These are phyloP conservation scores for Lasioglossum zephyrum DNA, from an alignment of 2,888 invertebrate species.

Conservation along the genomic window DNA sequence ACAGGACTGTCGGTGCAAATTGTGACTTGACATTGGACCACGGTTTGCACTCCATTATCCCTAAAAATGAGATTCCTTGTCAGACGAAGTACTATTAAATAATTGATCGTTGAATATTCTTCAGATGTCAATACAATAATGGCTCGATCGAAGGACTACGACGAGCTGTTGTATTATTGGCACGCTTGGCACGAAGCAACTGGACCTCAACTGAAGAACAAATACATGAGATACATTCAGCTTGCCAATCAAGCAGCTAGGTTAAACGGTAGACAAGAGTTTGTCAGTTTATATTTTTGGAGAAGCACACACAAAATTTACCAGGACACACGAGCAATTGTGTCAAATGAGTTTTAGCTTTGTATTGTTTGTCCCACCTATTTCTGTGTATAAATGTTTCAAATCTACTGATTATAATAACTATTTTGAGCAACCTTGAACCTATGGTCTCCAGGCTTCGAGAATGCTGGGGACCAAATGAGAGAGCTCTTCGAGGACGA, in stretches of 20 bases:
- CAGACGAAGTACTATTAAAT: not conserved
- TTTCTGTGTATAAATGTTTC: not conserved
- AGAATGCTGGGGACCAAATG: slow-evolving; percentile 93
- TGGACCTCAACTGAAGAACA: slow-evolving; percentile 90
- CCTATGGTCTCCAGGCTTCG: slow-evolving; percentile 86
- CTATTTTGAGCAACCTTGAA: not conserved
- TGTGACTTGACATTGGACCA: slow-evolving; percentile 85
- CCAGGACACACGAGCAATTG: too few relatives aligned
- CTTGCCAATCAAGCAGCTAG: slow-evolving; percentile 92
- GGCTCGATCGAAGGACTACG: slow-evolving; percentile 90
- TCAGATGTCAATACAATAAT: slow-evolving; percentile 86
- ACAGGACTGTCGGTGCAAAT: slow-evolving; percentile 82
- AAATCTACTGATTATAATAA: not conserved
- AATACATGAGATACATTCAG: slow-evolving; percentile 92
- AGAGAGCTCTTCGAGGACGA: slow-evolving; percentile 90
- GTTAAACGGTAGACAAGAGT: slow-evolving; percentile 87
- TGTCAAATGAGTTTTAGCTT: too few relatives aligned
- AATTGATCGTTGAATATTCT: slow-evolving; percentile 20
- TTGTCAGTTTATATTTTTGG: not conserved
- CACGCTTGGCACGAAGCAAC: slow-evolving; percentile 92
- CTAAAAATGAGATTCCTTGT: not conserved
- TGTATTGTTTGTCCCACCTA: not conserved
- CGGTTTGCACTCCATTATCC: slow-evolving; percentile 75
- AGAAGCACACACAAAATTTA: not conserved
- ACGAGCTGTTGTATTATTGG: slow-evolving; percentile 92